Base-by-base conservation (phyloP, 2,113 vertebrate species). In the Ardeotis arabs region DNA sequence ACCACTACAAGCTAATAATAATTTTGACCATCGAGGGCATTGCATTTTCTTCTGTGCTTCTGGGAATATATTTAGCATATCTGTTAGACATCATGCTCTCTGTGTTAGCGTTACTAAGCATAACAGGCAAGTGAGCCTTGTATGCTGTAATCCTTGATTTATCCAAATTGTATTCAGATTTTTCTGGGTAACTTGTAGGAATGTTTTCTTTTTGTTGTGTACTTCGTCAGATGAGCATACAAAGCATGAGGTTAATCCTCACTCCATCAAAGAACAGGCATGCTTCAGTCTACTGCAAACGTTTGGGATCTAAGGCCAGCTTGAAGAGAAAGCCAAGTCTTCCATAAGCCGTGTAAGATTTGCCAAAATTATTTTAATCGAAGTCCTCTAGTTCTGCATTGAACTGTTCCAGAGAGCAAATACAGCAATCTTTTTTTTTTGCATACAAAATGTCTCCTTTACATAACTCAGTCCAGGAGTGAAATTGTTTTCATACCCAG, bases 401-500 rank as follows among this genome's bases (percentile, higher is more conserved):
- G 56, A 64, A 87, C 25, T 64, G 29, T 77, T 95, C 52, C 56
- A 91, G 73, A 84, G n/a, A 92, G 67, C n/a, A 83, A 92, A 58
- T 18, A 22, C 20, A 69, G 28, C 12, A 79, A 33, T 49, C 3
- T 44, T 44, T 47, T 62, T 55, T 35, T 39, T 50, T 62, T 41
- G 1, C 20, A 13, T 56, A 39, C 17, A 62, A 66, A 86, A 66
- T 67, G 9, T 74, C 47, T 90, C 44, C 22, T 81, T 74, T 47
- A 80, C 39, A 67, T 58, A 87, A 63, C 22, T 82, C 41, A 52
- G 39, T 94, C 81, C 87, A 94, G 95, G 75, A 84, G 6, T 25
- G 41, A 86, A 92, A 83, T 77, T 87, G 67, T 83, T 95, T 95
- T 94, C 64, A 28, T 91, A 90, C 49, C n/a, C 86, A 68, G 75